phyloP scores from a whole-genome alignment of 1,140 invertebrate genomes.

The Elymnias hypermnestra region DNA sequence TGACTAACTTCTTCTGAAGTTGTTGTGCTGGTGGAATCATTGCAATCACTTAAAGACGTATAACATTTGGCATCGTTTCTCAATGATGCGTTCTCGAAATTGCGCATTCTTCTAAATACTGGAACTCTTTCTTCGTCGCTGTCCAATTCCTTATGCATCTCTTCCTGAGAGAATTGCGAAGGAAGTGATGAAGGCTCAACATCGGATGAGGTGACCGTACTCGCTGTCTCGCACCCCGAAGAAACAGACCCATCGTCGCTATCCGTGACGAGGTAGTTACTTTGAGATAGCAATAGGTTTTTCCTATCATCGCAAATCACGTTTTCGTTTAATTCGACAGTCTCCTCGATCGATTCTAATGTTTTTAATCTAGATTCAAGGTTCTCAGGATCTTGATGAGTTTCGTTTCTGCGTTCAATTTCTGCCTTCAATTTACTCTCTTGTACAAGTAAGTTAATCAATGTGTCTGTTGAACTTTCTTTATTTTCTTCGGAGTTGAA shows the following conservation, averaged over 20 bases:
- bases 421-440: constrained; percentile 43
- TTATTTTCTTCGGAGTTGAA: constrained; percentile 33
- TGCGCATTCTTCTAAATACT: constrained; percentile 38
- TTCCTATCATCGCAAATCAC: constrained; percentile 33
- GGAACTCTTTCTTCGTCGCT: constrained; percentile 42
- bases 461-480: constrained; percentile 37
- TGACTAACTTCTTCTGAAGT: constrained; percentile 60
- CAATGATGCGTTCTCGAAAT: constrained; percentile 39
- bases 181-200: constrained; percentile 69
- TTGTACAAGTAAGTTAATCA: constrained; percentile 45
- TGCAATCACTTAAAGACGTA: constrained; percentile 19
- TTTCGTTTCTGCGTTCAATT: constrained; percentile 33
- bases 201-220: constrained; percentile 79
- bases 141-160: constrained; percentile 42
- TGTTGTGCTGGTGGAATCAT: constrained; percentile 12
- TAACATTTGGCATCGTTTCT: constrained; percentile 35
- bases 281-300: constrained; percentile 46
- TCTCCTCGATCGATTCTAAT: constrained; percentile 58
- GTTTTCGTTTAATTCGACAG: constrained; percentile 40
- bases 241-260: constrained; percentile 86
- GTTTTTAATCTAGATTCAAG: constrained; percentile 51
- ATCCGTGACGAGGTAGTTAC: constrained; percentile 76
- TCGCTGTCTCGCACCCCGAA: constrained; percentile 87
- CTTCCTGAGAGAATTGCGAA: constrained; percentile 54
- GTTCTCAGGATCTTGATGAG: constrained; percentile 67